Base-by-base conservation (phyloP, 2,797 vertebrate species). In the Brotula barbata region DNA sequence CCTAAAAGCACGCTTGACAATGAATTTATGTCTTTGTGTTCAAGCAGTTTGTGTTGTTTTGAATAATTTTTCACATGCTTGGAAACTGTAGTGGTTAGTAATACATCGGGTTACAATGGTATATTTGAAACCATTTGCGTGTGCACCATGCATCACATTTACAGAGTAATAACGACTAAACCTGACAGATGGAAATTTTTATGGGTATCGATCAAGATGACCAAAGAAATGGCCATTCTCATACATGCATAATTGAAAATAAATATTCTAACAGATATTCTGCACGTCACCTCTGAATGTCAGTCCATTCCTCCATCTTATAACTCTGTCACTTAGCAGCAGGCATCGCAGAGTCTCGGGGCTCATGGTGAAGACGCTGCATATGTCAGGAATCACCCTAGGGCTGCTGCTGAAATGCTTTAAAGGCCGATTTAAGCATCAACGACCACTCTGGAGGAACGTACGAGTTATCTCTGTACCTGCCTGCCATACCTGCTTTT, bases 401-500 rank as follows among this genome's bases (percentile, higher is more conserved):
- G 25, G 56, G 75, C 59, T 49, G 66, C 59, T 53, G 47, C 65
- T 73, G 58, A 71, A 75, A 65, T 9, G 21, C 68, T 81, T 78
- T 67, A 68, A 49, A 65, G 44, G 37, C 45, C 49, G 50, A 76
- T 39, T 59, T 13, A 69, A 54, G 33, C 67, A 57, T 73, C 68
- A 75, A n/a, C 49, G 58, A 66, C 61, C 50, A 13, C 49, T 66
- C 66, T 21, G 34, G 48, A 73, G 37, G 64, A 80, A 23, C 23
- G 52, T 19, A 14, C 56, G 45, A 22, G 47, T 66, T 52, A 58
- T 58, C 63, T 63, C 63, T 61, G 42, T 74, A 57, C 58, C 64
- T 13, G 46, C 64, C 58, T 62, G 72, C 73, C 37, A 45, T 64
- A 76, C 72, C 82, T 68, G 60, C 50, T 78, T 81, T 45, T 73